Base-by-base conservation (phyloP, 1,140 invertebrate species). In the Acromyrmex heyeri region DNA sequence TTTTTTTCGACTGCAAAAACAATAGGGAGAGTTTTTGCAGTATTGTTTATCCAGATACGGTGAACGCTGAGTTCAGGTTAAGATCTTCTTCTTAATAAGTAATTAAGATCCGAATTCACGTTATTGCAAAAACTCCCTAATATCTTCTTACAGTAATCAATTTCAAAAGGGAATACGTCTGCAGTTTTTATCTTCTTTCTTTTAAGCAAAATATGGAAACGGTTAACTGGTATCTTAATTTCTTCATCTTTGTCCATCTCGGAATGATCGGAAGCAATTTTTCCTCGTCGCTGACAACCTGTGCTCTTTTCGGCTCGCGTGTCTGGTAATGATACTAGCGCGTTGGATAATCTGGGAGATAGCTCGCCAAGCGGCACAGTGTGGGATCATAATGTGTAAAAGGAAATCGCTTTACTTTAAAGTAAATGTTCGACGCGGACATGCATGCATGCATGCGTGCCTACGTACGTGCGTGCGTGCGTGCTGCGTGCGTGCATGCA, bases 401-500 rank as follows among this genome's bases (percentile, higher is more conserved):
- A 93, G 93, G 93, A 94, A 94, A 93, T 93, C 91, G 92, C 92
- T 91, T 93, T 92, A 91, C 91, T 92, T 92, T 91, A 92, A 92
- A 89, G 92, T 93, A 93, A 93, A 93, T 92, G 91, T 62, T 89
- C 87, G 87, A 55, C 81, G 73, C 77, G 55, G 65, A 50, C 73
- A 82, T 73, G 79, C 70, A 48, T 82, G 24, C 64, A 8, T 86
- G 67, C 70, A 59, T 85, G 50, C 79, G 67, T 91, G 79, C 77
- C 64, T 85, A 44, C 55, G 4, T 77, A 53, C 69, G 55, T 65
- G 50, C 85, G 88, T 92, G 92, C 91, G 88, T 91, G 90, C 90
- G 14, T 86, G 72, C 77, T 81, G 72, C 61, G 38, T 83, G 59
- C 34, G 24, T 86, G 77, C 72, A 53, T 87, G 76, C 79, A 61